A percentile compares a stretch with the other conserved stretches of the same genome.
These are phyloP conservation scores for Sphaeridia pumilis DNA, from an alignment of 2,888 invertebrate genomes.

Conservation along the genomic window DNA sequence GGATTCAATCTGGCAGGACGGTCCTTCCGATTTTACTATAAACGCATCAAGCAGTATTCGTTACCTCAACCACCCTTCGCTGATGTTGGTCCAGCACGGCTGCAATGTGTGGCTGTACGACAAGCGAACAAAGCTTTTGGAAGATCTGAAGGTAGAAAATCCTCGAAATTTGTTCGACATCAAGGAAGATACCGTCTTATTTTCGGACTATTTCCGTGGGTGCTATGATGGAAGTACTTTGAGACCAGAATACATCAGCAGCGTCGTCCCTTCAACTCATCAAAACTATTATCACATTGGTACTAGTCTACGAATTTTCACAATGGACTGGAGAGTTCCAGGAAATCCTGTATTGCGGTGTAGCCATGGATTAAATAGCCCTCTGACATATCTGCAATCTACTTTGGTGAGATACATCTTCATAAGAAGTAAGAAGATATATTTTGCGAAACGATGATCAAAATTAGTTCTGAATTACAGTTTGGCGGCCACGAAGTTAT, in stretches of 20 bases:
- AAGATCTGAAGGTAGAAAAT: no score
- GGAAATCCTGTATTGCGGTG: conserved; percentile 25
- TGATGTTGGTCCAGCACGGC: conserved; percentile 22
- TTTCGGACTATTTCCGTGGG: conserved; percentile 23
- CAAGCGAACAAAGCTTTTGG: conserved; percentile 12
- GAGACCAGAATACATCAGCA: conserved; percentile 24
- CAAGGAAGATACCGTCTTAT: no score
- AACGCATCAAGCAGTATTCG: conserved; percentile 23
- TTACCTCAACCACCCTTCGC: conserved; percentile 7
- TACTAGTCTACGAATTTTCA: conserved; percentile 23
- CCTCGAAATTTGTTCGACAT: no score
- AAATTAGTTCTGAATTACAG: conserved; percentile 14
- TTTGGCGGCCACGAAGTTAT: conserved; percentile 26
- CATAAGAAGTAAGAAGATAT: no score
- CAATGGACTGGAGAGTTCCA: conserved; percentile 32
- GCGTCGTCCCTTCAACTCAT: conserved; percentile 17
- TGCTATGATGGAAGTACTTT: neutral
- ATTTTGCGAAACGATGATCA: no score
- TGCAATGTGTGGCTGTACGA: conserved; percentile 23
- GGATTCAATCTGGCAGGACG: neutral
- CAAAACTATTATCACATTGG: conserved; percentile 31
- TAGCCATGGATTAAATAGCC: conserved; percentile 25
- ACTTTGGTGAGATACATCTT: conserved; percentile 17
- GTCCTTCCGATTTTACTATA: conserved; percentile 11
- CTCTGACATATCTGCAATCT: conserved; percentile 17